Evolutionary conservation across 2,113 vertebrate species (phyloP), one percentile per base, ranked within the genome.

Genomic region (Coptodon bakossiorum): DNA sequence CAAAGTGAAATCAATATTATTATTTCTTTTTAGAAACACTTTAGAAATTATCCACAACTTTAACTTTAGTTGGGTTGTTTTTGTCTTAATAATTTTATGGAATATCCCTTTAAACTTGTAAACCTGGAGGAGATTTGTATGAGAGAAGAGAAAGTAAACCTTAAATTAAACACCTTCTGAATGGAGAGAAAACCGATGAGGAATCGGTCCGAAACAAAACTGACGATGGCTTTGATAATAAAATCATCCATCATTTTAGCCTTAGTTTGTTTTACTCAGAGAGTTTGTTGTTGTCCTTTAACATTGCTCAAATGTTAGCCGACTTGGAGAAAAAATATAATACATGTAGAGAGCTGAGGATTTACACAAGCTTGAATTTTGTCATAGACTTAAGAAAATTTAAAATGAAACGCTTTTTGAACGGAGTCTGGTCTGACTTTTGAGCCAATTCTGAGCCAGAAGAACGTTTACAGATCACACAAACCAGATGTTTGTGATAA

Each of bases 241-340:
- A 68, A 40, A 68, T 9, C 36, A 14, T 68, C 19, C 63, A 13
- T 40, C 6, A 9, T 13, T 14, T 14, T 14, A 66, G 61, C 31
- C 34, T 66, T 2, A 9, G 5, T 24, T 40, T 22, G n/a, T 22
- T 66, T n/a, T 2, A 66, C 34, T 22, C 1, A 36, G 27, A 14
- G 2, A 34, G 6, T 5, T 66, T 38, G 61, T 66, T 66, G 10
- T 66, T n/a, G 61, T 66, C 31, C 61, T 68, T 68, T 68, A 40
- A 22, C 22, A 0, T 5, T 66, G 34, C 19, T 36, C 59, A 1
- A 36, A 63, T 68, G 2, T 22, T 68, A 0, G 34, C 61, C 3
- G 34, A 38, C 11, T 68, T 1, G 5, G 11, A 68, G 34, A 22
- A 3, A 22, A 71, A 4, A 24, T 9, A 40, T 22, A 14, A 14